Evolutionary conservation across 2,888 invertebrate genomes (phyloP).

Genomic region (Eupithecia tripunctaria): DNA sequence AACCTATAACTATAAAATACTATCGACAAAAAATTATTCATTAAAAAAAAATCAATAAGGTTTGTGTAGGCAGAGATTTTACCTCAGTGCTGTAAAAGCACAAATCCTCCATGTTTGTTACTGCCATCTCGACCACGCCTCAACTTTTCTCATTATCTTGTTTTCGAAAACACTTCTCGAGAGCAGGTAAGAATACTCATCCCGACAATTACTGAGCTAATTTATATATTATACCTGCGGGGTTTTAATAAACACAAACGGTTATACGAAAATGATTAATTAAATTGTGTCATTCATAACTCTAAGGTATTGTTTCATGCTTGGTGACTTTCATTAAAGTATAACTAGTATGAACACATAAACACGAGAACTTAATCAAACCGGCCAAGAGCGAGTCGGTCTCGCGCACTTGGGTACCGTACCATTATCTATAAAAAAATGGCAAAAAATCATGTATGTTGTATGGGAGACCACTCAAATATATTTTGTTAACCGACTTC

Average conservation of each 20-base stretch:
- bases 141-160: constrained; percentile 34
- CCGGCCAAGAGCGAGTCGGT: too few species aligned
- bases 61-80: not conserved
- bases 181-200: constrained; percentile 21
- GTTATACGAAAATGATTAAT: not conserved
- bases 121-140: not conserved
- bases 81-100: not conserved
- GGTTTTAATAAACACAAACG: not conserved
- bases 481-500: too few species aligned
- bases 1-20: too few species aligned
- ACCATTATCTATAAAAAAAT: too few species aligned
- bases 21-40: too few species aligned
- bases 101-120: not conserved
- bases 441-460: too few species aligned
- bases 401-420: too few species aligned
- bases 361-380: too few species aligned
- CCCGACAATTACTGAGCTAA: constrained; percentile 22
- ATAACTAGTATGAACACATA: too few species aligned
- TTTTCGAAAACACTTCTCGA: constrained; percentile 27
- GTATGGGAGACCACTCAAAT: too few species aligned
- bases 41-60: not conserved
- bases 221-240: constrained; percentile 8
- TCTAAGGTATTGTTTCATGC: not conserved
- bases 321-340: not conserved
- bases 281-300: not conserved